A percentile compares a stretch with the other conserved stretches of the same genome.
Evolutionary conservation across 2,888 invertebrate genomes (phyloP).

Genomic region (Scaptomyza tumidula): DNA sequence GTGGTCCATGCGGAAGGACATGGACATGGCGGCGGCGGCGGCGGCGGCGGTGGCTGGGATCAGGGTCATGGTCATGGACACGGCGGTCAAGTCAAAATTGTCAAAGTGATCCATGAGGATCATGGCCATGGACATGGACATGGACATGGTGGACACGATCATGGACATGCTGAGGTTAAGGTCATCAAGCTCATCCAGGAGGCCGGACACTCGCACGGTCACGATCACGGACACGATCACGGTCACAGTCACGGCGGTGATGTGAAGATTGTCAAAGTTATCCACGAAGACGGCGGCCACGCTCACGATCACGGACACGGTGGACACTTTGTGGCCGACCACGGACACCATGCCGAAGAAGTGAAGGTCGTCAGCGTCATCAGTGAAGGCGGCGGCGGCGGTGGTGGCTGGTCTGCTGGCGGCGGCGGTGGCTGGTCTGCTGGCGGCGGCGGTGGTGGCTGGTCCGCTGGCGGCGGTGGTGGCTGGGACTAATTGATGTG

Average conservation of each 20-base stretch:
- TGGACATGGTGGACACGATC: slow-evolving; percentile 9
- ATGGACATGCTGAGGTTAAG: slow-evolving; percentile 30
- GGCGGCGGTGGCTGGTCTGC: slow-evolving; percentile 33
- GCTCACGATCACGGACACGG: slow-evolving; percentile 31
- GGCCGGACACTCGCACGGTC: slow-evolving; percentile 10
- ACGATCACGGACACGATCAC: slow-evolving; percentile 9
- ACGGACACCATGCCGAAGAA: slow-evolving; percentile 39
- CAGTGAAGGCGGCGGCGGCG: slow-evolving; percentile 25
- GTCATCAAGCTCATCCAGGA: slow-evolving; percentile 30
- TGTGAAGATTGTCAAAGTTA: slow-evolving; percentile 59
- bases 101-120: slow-evolving; percentile 59
- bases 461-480: slow-evolving; percentile 34
- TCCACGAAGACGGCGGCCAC: slow-evolving; percentile 48
- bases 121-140: slow-evolving; percentile 26
- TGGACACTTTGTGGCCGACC: slow-evolving; percentile 29
- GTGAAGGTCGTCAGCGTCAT: slow-evolving; percentile 52
- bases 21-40: slow-evolving; percentile 26
- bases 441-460: slow-evolving; percentile 38
- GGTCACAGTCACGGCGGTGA: slow-evolving; percentile 38
- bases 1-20: slow-evolving; percentile 52
- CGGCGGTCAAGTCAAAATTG: slow-evolving; percentile 55
- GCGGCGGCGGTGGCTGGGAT: slow-evolving; percentile 29
- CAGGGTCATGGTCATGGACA: slow-evolving; percentile 26
- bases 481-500: slow-evolving; percentile 46
- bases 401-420: slow-evolving; percentile 10